A percentile compares a stretch with the other conserved stretches of the same genome.
Evolutionary conservation across 1,140 invertebrate genomes (phyloP).

Genomic region (Magallana gigas): DNA sequence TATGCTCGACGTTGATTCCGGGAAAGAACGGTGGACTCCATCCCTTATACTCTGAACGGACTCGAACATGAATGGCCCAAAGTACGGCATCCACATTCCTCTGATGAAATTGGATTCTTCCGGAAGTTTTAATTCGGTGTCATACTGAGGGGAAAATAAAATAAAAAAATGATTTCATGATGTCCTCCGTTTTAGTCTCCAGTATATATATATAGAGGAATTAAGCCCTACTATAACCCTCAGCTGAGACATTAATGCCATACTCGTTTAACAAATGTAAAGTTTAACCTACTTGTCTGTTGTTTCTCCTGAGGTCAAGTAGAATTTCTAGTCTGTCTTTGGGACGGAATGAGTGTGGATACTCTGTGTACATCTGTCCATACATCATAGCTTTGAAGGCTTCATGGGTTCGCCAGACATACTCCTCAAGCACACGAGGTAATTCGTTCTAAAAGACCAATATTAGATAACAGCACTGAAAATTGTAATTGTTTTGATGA

Average conservation of each 20-base stretch:
- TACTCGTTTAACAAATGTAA: no score
- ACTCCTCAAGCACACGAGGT: conserved; percentile 6
- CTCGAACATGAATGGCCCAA: conserved; percentile 1
- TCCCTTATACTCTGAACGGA: background rate
- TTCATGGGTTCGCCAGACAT: conserved; percentile 42
- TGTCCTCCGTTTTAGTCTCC: no score
- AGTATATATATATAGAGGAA: no score
- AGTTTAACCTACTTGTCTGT: conserved; percentile 40
- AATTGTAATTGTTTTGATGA: no score
- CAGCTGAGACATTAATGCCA: no score
- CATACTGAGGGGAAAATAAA: background rate
- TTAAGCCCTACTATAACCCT: no score
- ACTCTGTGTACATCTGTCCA: conserved; percentile 19
- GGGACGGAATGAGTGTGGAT: background rate
- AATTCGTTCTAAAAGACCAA: conserved; percentile 39
- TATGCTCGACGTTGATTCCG: background rate
- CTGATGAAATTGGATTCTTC: background rate
- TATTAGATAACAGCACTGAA: background rate
- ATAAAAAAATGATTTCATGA: background rate
- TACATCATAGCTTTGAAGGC: conserved; percentile 34
- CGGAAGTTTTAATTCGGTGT: conserved; percentile 3
- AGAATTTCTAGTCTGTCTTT: conserved; percentile 37
- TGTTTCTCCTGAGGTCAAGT: conserved; percentile 29
- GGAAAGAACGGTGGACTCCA: background rate
- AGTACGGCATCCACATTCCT: background rate